Base-by-base conservation (phyloP, 2,113 vertebrate species). In the Piaya cayana region DNA sequence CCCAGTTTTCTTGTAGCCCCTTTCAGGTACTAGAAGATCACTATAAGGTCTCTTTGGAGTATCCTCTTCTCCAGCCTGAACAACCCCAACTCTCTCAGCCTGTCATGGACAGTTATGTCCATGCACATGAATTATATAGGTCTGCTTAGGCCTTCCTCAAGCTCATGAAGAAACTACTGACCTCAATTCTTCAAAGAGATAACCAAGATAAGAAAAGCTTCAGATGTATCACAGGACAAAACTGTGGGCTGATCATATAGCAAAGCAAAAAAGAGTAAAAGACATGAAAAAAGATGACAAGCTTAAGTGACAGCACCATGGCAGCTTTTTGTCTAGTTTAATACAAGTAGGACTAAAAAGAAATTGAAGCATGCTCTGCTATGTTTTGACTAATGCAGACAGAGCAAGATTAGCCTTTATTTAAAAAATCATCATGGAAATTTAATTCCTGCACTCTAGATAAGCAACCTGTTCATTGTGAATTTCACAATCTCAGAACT, bases 331-430 rank as follows among this genome's bases (percentile, higher is more conserved):
- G 60, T 60, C 75, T 88, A 83, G 42, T 47, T 95, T 81, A 90
- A 75, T 52, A 43, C 8, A 53, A 89, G 42, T 8, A 88, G 45
- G 55, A 68, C 68, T 80, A 58, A 91, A 95, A 80, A 71, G 70
- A 76, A 94, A 87, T 22, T 62, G 58, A 87, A 91, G 36, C 92
- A 76, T 68, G 86, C 75, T 88, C 78, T 80, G 58, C 71, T 88
- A 32, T 84, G 76, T 94, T 95, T 93, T 93, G 91, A 94, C 83
- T 86, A 82, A 86, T 5, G 13, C 6, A 87, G 72, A 86, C n/a
- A 89, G 45, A 75, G 52, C 5, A 94, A 88, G 72, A 93, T 88
- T 78, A 93, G 81, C 60, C 74, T 25, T 88, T 75, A 71, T 71
- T 93, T 91, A 62, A 86, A 86, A 39, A 94, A 36, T 43, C 91